phyloP scores from a whole-genome alignment of 2,113 vertebrate species.

The Alethe diademata region DNA sequence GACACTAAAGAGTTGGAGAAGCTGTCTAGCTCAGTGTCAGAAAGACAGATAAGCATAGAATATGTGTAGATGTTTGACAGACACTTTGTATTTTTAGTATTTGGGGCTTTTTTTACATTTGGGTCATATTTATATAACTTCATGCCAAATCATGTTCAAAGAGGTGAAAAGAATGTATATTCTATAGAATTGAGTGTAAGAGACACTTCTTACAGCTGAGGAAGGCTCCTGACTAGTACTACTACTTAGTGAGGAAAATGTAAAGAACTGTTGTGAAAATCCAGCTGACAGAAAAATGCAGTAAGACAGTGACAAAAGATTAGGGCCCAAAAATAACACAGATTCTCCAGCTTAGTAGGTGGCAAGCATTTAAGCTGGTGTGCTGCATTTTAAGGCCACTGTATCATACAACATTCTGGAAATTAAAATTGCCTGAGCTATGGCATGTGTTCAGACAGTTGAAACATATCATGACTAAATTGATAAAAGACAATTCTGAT shows the following conservation, averaged over 20 bases:
- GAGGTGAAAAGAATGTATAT: neutral
- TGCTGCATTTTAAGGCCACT: neutral
- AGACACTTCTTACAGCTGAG: neutral
- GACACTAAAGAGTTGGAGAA: neutral
- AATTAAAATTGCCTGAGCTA: neutral
- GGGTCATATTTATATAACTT: neutral
- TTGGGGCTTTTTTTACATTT: neutral
- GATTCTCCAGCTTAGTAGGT: neutral
- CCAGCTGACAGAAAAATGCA: neutral
- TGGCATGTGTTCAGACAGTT: neutral
- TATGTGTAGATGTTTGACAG: neutral
- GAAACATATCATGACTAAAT: neutral
- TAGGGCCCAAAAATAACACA: neutral
- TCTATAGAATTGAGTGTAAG: neutral
- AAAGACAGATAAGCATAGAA: neutral
- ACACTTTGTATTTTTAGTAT: neutral
- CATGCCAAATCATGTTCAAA: neutral
- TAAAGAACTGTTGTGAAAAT: neutral
- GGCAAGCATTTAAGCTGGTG: neutral
- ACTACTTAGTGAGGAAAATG: neutral
- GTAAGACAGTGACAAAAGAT: neutral
- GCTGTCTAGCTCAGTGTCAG: neutral
- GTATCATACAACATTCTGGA: neutral
- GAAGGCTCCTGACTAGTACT: neutral
- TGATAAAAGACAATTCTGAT: neutral